Percentiles rank a stretch among this genome's conserved stretches.
Conservation (phyloP, 2,888 invertebrate species). For the Amblyjoppa proteus region DNA sequence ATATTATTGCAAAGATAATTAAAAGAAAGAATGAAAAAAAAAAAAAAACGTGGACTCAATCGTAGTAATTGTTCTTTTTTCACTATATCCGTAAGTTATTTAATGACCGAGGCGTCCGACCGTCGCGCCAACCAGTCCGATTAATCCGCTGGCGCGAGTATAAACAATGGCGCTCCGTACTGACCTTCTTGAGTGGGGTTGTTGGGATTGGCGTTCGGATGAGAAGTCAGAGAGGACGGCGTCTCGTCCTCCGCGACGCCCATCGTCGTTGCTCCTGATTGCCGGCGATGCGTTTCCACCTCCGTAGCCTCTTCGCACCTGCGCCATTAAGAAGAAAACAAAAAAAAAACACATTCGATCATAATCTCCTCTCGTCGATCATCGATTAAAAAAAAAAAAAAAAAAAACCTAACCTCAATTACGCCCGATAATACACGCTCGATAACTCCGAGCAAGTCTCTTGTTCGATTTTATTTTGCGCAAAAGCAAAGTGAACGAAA, state of each 20-base stretch:
- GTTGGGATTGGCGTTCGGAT: slow-evolving; percentile 80
- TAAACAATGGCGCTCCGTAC: slow-evolving; percentile 20
- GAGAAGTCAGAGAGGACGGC: slow-evolving; percentile 82
- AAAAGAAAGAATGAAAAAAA: no score
- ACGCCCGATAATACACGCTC: neutral
- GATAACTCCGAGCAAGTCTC: no score
- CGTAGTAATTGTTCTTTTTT: no score
- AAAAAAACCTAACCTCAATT: neutral
- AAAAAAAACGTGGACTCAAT: no score
- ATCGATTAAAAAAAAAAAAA: no score
- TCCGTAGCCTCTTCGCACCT: slow-evolving; percentile 84
- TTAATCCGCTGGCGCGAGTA: no score
- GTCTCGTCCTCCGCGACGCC: slow-evolving; percentile 84
- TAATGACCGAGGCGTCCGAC: no score
- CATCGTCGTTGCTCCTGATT: slow-evolving; percentile 82
- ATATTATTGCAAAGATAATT: no score
- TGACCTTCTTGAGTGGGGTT: slow-evolving; percentile 82
- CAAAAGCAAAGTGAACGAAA: neutral
- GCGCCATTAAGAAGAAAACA: slow-evolving; percentile 42
- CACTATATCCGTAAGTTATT: no score
- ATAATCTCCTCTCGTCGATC: no score
- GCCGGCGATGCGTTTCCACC: slow-evolving; percentile 82
- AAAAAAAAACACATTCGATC: slow-evolving; percentile 25
- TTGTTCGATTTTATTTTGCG: neutral
- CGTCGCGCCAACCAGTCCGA: no score